A percentile compares a stretch with the other conserved stretches of the same genome.
Conservation (phyloP, 2,113 vertebrate species). For the Muntiacus reevesi region DNA sequence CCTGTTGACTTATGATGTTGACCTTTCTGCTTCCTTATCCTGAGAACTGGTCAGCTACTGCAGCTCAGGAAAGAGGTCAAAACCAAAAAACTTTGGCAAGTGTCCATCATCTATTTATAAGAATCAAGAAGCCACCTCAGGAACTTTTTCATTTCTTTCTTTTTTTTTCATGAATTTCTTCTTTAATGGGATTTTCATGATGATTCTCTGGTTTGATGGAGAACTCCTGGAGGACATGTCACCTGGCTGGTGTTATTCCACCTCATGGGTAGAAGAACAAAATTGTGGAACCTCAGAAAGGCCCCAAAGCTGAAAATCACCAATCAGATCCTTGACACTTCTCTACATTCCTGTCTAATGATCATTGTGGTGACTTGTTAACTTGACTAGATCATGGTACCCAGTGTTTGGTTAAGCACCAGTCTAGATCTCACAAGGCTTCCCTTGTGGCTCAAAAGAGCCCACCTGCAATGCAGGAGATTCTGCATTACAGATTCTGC, state of each 20-base stretch:
- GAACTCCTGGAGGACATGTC: background rate
- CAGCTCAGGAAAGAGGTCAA: background rate
- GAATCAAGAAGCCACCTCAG: background rate
- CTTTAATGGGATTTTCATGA: background rate
- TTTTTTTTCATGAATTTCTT: background rate
- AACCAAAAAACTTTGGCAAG: background rate
- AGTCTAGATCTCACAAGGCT: background rate
- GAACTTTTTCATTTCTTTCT: background rate
- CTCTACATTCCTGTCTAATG: background rate
- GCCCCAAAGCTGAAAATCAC: background rate
- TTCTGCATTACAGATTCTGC: background rate
- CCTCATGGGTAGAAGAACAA: background rate
- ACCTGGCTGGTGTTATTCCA: background rate
- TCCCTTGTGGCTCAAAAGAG: background rate
- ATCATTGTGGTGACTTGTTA: background rate
- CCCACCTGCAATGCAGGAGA: background rate
- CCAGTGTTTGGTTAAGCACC: background rate
- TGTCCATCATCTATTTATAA: background rate
- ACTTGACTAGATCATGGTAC: background rate
- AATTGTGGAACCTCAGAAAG: background rate
- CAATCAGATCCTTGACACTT: background rate
- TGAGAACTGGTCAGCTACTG: background rate
- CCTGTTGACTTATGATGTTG: background rate
- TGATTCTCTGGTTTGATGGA: background rate
- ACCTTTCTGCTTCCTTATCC: conserved; percentile 18